Evolutionary conservation across 2,113 vertebrate genomes (phyloP).

Genomic region (Silurus asotus): DNA sequence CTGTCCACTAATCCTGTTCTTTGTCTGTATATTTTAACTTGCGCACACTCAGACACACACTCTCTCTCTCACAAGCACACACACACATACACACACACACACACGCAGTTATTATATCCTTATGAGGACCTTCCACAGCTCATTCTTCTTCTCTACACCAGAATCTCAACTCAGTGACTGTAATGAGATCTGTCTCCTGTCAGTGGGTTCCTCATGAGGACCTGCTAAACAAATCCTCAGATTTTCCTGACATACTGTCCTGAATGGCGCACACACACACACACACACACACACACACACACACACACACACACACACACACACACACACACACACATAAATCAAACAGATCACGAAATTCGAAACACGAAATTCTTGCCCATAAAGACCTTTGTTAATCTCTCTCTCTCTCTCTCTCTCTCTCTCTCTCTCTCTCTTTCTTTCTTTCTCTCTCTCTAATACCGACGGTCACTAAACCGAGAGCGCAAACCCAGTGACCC

Average conservation of each 20-base stretch:
- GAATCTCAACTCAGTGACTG: not conserved
- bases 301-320: not conserved
- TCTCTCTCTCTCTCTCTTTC: not conserved
- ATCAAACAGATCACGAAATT: no score
- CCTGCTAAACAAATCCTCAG: no score
- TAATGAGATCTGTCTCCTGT: not conserved
- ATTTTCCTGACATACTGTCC: no score
- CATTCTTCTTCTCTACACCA: no score
- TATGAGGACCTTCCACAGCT: not conserved
- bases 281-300: not conserved
- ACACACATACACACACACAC: no score
- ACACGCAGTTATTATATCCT: not conserved
- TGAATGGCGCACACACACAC: not conserved
- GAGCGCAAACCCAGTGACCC: no score
- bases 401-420: not conserved
- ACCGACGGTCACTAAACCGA: no score
- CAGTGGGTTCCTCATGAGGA: no score
- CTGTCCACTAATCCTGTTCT: not conserved
- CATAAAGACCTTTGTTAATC: not conserved
- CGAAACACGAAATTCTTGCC: no score
- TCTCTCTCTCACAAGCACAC: no score
- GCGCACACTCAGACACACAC: no score
- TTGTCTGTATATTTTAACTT: no score
- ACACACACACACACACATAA: not conserved
- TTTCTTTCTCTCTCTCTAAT: not conserved